Percentiles rank a stretch among this genome's conserved stretches.
These are phyloP conservation scores for Petrophora chlorosata DNA, from an alignment of 2,888 invertebrate species.

Conservation along the genomic window DNA sequence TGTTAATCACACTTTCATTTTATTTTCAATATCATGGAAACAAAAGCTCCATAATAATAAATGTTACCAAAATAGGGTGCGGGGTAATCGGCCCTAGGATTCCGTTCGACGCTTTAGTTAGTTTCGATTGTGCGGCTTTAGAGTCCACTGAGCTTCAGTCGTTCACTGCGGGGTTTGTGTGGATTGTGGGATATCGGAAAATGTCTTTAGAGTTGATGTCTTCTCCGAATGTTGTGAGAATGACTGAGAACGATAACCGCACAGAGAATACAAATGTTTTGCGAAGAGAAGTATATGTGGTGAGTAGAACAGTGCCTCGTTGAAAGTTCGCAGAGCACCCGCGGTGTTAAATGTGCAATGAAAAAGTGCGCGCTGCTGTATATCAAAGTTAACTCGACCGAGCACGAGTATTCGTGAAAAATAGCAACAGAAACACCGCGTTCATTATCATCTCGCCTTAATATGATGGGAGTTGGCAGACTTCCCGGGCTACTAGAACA, in stretches of 20 bases:
- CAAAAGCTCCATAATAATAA: conserved; percentile 31
- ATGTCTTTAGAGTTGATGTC: conserved; percentile 48
- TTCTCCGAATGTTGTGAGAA: conserved; percentile 36
- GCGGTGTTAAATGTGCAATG: conserved; percentile 32
- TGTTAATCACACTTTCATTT: conserved; percentile 21
- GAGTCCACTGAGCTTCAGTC: conserved; percentile 48
- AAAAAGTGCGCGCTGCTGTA: conserved; percentile 37
- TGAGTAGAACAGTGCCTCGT: conserved; percentile 19
- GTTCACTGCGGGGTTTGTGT: conserved; percentile 46
- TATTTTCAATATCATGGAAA: conserved; percentile 19
- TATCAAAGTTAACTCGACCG: conserved; percentile 41
- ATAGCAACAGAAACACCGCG: conserved; percentile 55
- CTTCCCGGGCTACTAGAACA: conserved; percentile 62
- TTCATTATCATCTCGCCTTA: conserved; percentile 74
- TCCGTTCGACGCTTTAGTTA: conserved; percentile 51
- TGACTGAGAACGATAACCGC: conserved; percentile 40
- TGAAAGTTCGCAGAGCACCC: conserved; percentile 27
- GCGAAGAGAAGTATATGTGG: conserved; percentile 4
- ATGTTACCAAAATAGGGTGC: conserved; percentile 28
- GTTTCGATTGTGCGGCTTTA: conserved; percentile 55
- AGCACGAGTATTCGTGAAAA: conserved; percentile 46
- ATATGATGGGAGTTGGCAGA: conserved; percentile 78
- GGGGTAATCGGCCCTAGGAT: conserved; percentile 40
- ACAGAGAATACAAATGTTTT: conserved; percentile 28
- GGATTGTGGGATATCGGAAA: conserved; percentile 50